Evolutionary conservation across 2,888 invertebrate species (phyloP), one percentile per base, ranked within the genome.

Genomic region (Elegia similella): DNA sequence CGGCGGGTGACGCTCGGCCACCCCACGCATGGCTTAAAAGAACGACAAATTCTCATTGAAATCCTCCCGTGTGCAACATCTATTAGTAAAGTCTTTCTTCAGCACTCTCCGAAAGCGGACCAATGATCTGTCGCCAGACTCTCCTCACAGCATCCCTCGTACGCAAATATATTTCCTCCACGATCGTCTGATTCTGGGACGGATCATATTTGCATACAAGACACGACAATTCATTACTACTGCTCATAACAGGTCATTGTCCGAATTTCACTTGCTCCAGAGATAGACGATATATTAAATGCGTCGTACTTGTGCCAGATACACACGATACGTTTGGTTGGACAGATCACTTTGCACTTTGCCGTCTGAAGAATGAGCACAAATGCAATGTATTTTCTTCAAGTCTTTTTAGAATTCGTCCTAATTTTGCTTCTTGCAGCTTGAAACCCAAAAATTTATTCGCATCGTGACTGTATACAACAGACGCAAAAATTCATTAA

Each of bases 261-360:
- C 17, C 50, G 16, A 34, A 34, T 17, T 50, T 34, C 34, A 12
- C 16, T 16, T 34, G 34, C 34, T 34, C 13, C 15, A 50, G 50
- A 50, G 12, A 50, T 15, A 12, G 34, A 50, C 16, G 0, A 46
- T 23, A 7, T n/a, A 13, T 34, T 15, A 10, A 15, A 30, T 10
- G 48, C 34, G 50, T 50, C 34, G 34, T 34, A 34, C 34, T 16
- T 50, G 34, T 50, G 50, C 7, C 34, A 13, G 17, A 50, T 16
- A 38, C 38, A n/a, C 38, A 38, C 8, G 12, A n/a, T 38, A 38
- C 38, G 2, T 38, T n/a, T n/a, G 8, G 38, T n/a, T n/a, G 8
- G 38, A 38, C 10, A n/a, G 10, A 38, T 7, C 32, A 8, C 7
- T 32, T 6, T 7, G 7, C 7, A 6, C 1, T 32, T 32, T 32